Conservation (phyloP, 2,797 vertebrate genomes). For the Brachyrhaphis roseni region DNA sequence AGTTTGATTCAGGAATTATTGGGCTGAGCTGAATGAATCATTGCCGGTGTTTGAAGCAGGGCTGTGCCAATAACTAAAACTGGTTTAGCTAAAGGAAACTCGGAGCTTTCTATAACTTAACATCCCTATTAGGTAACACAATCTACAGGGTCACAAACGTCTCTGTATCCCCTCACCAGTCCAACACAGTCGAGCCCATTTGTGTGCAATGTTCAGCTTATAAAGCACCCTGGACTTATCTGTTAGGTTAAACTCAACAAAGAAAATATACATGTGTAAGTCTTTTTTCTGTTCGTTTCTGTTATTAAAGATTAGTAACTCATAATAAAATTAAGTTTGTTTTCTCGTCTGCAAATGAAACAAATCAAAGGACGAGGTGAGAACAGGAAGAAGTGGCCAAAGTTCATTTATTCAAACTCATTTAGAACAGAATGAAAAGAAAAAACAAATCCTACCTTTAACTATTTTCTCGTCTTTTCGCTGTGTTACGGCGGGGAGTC, state of each 20-base stretch:
- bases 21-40: background rate
- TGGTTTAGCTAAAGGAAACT: background rate
- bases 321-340: background rate
- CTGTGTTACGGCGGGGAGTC: background rate
- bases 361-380: background rate
- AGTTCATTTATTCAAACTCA: too few relatives aligned
- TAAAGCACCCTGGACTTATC: background rate
- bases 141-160: background rate
- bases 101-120: background rate
- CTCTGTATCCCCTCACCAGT: background rate
- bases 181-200: background rate
- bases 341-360: background rate
- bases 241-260: background rate
- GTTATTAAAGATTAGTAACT: background rate
- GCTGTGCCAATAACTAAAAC: background rate
- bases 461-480: background rate
- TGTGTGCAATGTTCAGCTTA: background rate
- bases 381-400: background rate
- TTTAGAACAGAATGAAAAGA: background rate
- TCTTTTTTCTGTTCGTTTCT: background rate
- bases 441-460: background rate
- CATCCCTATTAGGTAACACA: background rate
- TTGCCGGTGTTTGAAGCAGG: background rate
- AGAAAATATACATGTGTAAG: background rate
- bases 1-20: background rate